Percentiles rank a stretch among this genome's conserved stretches.
These are phyloP conservation scores for Anoplolepis gracilipes DNA, from an alignment of 1,140 invertebrate species.

Conservation along the genomic window DNA sequence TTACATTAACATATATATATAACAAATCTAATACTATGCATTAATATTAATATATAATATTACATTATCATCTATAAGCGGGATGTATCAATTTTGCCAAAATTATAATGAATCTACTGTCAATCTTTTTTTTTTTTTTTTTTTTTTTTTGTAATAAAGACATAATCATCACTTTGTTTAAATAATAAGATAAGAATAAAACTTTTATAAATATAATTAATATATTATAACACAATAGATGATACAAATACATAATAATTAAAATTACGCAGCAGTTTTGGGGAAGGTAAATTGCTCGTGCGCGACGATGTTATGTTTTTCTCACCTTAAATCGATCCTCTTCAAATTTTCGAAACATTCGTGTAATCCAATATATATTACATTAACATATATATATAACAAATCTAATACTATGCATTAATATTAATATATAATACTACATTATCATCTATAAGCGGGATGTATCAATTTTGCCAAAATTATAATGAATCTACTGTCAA, in stretches of 20 bases:
- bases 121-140: too few relatives aligned
- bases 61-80: slow-evolving; percentile 32
- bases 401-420: too few relatives aligned
- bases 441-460: slow-evolving; percentile 31
- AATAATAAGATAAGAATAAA: not conserved
- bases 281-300: slow-evolving; percentile 48
- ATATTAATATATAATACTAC: slow-evolving; percentile 11
- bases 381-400: too few relatives aligned
- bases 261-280: not conserved
- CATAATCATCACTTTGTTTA: slow-evolving; percentile 3
- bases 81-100: not conserved
- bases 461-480: not conserved
- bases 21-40: too few relatives aligned
- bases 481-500: not conserved
- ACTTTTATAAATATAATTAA: not conserved
- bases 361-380: not conserved
- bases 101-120: not conserved
- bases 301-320: slow-evolving; percentile 18
- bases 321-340: not conserved
- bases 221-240: not conserved
- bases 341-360: not conserved
- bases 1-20: too few relatives aligned
- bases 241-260: not conserved
- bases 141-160: not conserved
- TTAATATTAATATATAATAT: not conserved